A percentile compares a stretch with the other conserved stretches of the same genome.
Conservation (phyloP, 2,113 vertebrate genomes). For the Protobothrops mucrosquamatus region DNA sequence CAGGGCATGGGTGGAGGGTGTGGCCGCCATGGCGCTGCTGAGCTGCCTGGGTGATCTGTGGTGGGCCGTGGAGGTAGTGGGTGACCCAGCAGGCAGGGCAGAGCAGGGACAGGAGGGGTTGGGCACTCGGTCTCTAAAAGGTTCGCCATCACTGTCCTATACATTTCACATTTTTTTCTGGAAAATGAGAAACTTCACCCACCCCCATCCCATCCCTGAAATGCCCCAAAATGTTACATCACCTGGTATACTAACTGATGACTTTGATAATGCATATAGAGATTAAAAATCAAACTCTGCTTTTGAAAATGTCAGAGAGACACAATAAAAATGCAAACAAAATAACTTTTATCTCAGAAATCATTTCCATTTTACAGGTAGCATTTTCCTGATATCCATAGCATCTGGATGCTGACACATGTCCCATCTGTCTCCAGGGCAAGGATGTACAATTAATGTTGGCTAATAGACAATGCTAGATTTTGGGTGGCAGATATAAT, state of each 20-base stretch:
- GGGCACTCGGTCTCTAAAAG: too few species aligned
- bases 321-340: not conserved
- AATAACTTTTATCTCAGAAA: accelerated
- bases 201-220: not conserved
- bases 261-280: not conserved
- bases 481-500: not conserved
- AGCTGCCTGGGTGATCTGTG: too few species aligned
- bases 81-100: too few species aligned
- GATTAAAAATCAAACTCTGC: not conserved
- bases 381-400: not conserved
- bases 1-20: too few species aligned
- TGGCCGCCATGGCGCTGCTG: too few species aligned
- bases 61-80: too few species aligned
- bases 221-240: not conserved
- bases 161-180: not conserved
- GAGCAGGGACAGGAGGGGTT: too few species aligned
- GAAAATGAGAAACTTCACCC: not conserved
- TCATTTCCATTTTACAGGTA: accelerated
- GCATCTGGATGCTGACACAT: accelerated
- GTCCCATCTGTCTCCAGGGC: accelerated
- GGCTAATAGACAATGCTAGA: not conserved
- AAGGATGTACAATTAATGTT: not conserved
- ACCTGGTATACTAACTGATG: not conserved
- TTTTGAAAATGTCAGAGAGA: not conserved
- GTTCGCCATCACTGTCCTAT: not conserved